phyloP scores from a whole-genome alignment of 1,140 invertebrate species.

The Neodiprion fabricii region DNA sequence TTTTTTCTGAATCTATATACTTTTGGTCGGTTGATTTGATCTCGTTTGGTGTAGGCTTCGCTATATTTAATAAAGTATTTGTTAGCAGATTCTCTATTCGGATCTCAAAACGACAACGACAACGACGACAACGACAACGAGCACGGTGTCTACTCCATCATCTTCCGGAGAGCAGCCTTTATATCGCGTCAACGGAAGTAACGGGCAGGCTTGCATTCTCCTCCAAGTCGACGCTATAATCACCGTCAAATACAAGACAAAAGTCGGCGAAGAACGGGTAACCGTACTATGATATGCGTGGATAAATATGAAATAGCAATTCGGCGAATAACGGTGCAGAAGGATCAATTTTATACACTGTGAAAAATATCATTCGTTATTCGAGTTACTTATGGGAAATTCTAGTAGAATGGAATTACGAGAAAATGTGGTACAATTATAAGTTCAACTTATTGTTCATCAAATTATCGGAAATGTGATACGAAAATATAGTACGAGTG shows the following conservation, averaged over 20 bases:
- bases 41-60: neutral
- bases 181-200: conserved; percentile 68
- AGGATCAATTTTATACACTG: neutral
- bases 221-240: conserved; percentile 72
- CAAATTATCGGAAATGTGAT: too few species aligned
- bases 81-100: neutral
- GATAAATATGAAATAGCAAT: neutral
- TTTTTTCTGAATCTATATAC: neutral
- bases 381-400: too few species aligned
- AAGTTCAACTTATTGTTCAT: too few species aligned
- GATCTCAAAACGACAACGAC: neutral
- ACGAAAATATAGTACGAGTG: too few species aligned
- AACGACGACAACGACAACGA: conserved; percentile 32
- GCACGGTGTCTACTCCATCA: conserved; percentile 32
- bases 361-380: neutral
- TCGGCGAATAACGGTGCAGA: conserved; percentile 16
- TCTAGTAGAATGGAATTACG: too few species aligned
- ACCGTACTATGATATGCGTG: conserved; percentile 22
- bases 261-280: conserved; percentile 67
- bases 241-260: conserved; percentile 71
- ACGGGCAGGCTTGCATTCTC: conserved; percentile 71
- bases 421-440: neutral
- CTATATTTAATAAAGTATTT: too few species aligned
- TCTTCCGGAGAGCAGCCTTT: conserved; percentile 54
- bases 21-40: neutral